Evolutionary conservation across 2,888 invertebrate species (phyloP).

Genomic region (Sminthurinus aureus): DNA sequence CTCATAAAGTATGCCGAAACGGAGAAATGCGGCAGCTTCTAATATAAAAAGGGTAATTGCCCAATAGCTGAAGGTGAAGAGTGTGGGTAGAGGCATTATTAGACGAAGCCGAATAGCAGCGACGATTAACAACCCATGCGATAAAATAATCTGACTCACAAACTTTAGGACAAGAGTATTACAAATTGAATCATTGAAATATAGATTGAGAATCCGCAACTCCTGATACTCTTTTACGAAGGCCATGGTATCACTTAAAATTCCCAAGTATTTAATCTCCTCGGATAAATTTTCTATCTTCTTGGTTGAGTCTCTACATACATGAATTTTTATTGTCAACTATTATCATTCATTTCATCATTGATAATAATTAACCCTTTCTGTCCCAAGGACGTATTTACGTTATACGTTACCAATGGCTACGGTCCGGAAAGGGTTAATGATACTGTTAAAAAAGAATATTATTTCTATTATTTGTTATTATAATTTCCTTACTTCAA

Average conservation of each 20-base stretch:
- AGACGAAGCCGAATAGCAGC: background rate
- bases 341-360: no score
- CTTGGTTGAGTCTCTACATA: background rate
- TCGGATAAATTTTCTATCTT: background rate
- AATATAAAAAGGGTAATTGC: background rate
- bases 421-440: background rate
- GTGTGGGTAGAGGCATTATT: background rate
- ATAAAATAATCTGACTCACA: background rate
- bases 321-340: no score
- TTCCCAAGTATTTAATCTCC: background rate
- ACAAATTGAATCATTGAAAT: background rate
- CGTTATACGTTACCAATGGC: no score
- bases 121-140: background rate
- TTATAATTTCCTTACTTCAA: background rate
- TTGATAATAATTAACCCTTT: background rate
- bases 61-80: background rate
- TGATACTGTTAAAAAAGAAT: background rate
- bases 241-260: background rate
- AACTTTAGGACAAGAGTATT: background rate
- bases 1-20: background rate
- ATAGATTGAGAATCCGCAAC: background rate
- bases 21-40: background rate
- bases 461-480: background rate
- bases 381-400: no score
- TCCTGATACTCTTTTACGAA: background rate